These are phyloP conservation scores for Ceratotherium simum DNA, from an alignment of 2,113 vertebrate genomes.

Conservation along the genomic window DNA sequence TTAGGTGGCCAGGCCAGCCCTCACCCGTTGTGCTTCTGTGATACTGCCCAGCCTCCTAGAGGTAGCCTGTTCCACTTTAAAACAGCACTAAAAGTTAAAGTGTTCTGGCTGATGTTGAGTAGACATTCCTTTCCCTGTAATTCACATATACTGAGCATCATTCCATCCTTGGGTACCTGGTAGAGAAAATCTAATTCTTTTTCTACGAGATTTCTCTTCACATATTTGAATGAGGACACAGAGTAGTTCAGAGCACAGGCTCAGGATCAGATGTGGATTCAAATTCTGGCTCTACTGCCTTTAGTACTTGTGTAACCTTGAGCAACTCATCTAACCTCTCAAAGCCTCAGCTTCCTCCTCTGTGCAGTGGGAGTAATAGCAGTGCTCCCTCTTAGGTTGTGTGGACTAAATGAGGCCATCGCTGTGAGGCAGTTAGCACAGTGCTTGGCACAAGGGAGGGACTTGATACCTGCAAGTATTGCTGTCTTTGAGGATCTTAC, in stretches of 20 bases:
- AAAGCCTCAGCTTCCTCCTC: not conserved
- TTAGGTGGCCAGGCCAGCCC: not conserved
- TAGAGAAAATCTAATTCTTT: not conserved
- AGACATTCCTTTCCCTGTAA: not conserved
- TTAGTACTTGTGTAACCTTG: not conserved
- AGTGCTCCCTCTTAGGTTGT: not conserved
- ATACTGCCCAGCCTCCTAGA: not conserved
- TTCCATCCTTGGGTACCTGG: not conserved
- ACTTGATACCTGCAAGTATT: accelerated
- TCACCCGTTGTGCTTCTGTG: not conserved
- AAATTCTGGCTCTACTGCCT: not conserved
- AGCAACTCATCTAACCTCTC: not conserved
- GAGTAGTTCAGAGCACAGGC: not conserved
- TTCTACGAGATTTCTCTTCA: not conserved
- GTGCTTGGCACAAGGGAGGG: no score
- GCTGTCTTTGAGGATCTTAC: not conserved
- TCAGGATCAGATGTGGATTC: not conserved
- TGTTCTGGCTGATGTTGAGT: not conserved
- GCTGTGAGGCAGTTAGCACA: not conserved
- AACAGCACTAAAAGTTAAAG: not conserved
- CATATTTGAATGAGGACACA: not conserved
- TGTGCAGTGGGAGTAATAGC: no score
- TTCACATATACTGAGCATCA: not conserved
- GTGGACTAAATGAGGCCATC: not conserved
- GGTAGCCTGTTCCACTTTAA: not conserved